Base-by-base conservation (phyloP, 2,113 vertebrate genomes). In the Ptyas mucosa region DNA sequence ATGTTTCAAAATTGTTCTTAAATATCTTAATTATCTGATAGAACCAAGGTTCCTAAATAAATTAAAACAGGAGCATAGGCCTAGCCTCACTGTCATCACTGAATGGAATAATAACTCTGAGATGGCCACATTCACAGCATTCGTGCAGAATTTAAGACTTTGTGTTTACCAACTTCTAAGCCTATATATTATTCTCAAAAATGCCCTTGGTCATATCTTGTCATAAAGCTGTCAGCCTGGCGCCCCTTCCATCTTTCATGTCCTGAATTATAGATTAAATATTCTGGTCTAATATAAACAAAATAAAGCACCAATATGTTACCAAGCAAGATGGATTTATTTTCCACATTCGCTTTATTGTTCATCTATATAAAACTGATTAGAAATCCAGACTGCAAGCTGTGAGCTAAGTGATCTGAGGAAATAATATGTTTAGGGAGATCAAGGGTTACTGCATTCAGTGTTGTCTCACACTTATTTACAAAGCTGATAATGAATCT, bases 321-420 rank as follows among this genome's bases (percentile, higher is more conserved):
- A 85, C 54, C 52, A 49, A 91, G 18, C 52, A 54, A 81, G 5
- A 85, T 85, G 87, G 51, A 26, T 93, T 89, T 24, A 94, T 93
- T 95, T n/a, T 61, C 29, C 58, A 57, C 61, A 24, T 57, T 94
- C 24, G 24, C 52, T 69, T 85, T 53, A 61, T 89, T 75, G 12
- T 61, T 93, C 89, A 57, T 90, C 91, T 93, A 26, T 88, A 94
- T 89, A 7, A 81, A 26, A 95, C 91, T 92, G n/a, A 55, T 43
- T 57, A 61, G n/a, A 61, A 61, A 94, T 55, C 90, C 89, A 89
- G 34, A 52, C 85, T 43, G 49, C 6, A 43, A 95, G 18, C 1
- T 93, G 12, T 11, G 3, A 94, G 61, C 14, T 89, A 8, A 1
- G 75, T 8, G 52, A 8, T 39, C 0, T 0, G 51, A 91, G 92